Percentiles rank a stretch among this genome's conserved stretches.
Evolutionary conservation across 1,140 invertebrate species (phyloP).

Genomic region (Scaptodrosophila lebanonensis): DNA sequence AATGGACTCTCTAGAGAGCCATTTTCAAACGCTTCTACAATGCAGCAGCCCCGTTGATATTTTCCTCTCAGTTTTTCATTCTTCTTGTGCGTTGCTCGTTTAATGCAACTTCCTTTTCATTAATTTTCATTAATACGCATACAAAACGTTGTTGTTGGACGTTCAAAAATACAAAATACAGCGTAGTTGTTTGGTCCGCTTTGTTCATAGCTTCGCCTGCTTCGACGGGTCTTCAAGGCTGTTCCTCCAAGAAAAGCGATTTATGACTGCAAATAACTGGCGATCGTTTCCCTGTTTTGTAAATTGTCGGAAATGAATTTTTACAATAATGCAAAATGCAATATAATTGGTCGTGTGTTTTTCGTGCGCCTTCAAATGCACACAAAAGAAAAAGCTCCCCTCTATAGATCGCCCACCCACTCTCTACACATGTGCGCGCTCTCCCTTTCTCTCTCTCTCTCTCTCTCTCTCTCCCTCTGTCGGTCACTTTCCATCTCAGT

Average conservation of each 20-base stretch:
- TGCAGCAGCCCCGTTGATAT: neutral
- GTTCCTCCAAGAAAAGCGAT: constrained; percentile 42
- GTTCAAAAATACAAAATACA: too few relatives aligned
- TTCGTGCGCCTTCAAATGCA: constrained; percentile 3
- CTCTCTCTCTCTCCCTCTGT: constrained; percentile 4
- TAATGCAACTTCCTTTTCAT: constrained; percentile 9
- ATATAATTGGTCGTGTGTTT: too few relatives aligned
- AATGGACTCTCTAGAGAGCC: neutral
- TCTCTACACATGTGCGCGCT: constrained; percentile 16
- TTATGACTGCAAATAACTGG: constrained; percentile 34
- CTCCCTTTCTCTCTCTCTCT: constrained; percentile 4
- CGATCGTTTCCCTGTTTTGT: constrained; percentile 55
- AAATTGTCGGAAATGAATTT: constrained; percentile 58
- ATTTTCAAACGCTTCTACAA: too few relatives aligned
- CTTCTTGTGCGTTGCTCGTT: neutral
- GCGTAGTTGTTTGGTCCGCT: constrained; percentile 39
- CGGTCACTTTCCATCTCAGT: constrained; percentile 16
- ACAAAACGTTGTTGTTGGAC: neutral
- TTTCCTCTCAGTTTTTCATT: neutral
- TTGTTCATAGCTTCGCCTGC: constrained; percentile 20
- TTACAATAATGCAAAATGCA: too few relatives aligned
- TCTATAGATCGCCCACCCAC: constrained; percentile 13
- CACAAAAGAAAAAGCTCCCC: constrained; percentile 37
- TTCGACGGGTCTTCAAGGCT: constrained; percentile 55
- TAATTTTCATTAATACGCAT: constrained; percentile 24